Percentiles rank a stretch among this genome's conserved stretches.
Evolutionary conservation across 2,888 invertebrate species (phyloP).

Genomic region (Meandrusa payeni): DNA sequence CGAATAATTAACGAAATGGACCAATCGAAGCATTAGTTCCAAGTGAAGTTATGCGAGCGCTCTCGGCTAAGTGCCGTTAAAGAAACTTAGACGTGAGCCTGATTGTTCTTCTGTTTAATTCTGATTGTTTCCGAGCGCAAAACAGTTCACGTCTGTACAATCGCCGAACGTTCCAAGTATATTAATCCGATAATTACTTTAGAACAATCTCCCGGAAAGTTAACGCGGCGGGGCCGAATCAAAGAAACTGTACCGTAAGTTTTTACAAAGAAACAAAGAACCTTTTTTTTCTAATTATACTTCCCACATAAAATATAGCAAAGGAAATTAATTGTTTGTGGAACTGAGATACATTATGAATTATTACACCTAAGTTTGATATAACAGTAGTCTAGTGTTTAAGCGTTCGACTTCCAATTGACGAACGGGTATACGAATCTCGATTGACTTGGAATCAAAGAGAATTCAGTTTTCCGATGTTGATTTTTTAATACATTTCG

Average conservation of each 20-base stretch:
- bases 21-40: constrained; percentile 77
- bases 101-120: constrained; percentile 75
- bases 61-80: constrained; percentile 74
- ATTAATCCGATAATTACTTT: constrained; percentile 79
- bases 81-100: constrained; percentile 76
- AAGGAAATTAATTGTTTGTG: no score
- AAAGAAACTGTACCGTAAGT: constrained; percentile 57
- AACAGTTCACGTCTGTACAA: constrained; percentile 67
- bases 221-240: constrained; percentile 47
- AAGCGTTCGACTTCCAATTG: no score
- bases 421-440: no score
- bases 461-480: no score
- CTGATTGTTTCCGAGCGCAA: constrained; percentile 74
- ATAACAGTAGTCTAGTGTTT: no score
- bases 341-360: no score
- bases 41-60: constrained; percentile 70
- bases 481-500: no score
- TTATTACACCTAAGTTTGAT: no score
- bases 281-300: no score
- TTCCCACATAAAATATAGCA: no score
- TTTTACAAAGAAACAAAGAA: constrained; percentile 65
- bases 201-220: constrained; percentile 73
- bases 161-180: constrained; percentile 61
- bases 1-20: constrained; percentile 80
- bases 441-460: no score